A percentile compares a stretch with the other conserved stretches of the same genome.
Conservation (phyloP, 2,797 vertebrate genomes). For the Microctenopoma steveboyesi region DNA sequence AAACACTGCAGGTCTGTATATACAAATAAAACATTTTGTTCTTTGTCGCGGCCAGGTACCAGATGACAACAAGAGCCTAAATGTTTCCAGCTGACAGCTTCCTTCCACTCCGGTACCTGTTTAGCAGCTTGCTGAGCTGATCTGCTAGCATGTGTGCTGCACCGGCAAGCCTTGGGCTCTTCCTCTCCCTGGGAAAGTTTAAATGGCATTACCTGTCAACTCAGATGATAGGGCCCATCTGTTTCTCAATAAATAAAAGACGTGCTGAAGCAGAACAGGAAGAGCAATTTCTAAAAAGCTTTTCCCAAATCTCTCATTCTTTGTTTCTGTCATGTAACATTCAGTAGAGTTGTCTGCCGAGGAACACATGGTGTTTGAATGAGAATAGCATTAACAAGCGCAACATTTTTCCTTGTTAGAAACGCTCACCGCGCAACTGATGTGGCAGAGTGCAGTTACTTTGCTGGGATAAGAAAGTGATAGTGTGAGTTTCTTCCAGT, state of each 20-base stretch:
- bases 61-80: slow-evolving; percentile 1
- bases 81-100: slow-evolving; percentile 17
- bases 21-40: not conserved
- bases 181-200: slow-evolving; percentile 56
- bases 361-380: slow-evolving; percentile 54
- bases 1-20: not conserved
- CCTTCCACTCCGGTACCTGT: slow-evolving; percentile 30
- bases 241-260: slow-evolving; percentile 65
- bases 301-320: slow-evolving; percentile 65
- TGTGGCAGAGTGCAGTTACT: slow-evolving; percentile 8
- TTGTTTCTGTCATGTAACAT: slow-evolving; percentile 64
- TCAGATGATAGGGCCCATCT: slow-evolving; percentile 57
- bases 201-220: slow-evolving; percentile 69
- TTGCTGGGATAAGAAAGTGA: slow-evolving; percentile 46
- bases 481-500: slow-evolving; percentile 18
- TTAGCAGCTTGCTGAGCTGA: slow-evolving; percentile 35
- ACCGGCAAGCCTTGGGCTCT: slow-evolving; percentile 52
- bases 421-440: slow-evolving; percentile 21
- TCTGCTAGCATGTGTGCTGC: slow-evolving; percentile 23
- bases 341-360: slow-evolving; percentile 49
- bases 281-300: slow-evolving; percentile 54
- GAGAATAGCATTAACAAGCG: slow-evolving; percentile 38
- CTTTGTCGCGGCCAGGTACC: not conserved
- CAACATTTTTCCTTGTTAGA: slow-evolving; percentile 46
- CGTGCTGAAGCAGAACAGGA: slow-evolving; percentile 49